Evolutionary conservation across 2,888 invertebrate genomes (phyloP).

Genomic region (Nomada ruficornis): DNA sequence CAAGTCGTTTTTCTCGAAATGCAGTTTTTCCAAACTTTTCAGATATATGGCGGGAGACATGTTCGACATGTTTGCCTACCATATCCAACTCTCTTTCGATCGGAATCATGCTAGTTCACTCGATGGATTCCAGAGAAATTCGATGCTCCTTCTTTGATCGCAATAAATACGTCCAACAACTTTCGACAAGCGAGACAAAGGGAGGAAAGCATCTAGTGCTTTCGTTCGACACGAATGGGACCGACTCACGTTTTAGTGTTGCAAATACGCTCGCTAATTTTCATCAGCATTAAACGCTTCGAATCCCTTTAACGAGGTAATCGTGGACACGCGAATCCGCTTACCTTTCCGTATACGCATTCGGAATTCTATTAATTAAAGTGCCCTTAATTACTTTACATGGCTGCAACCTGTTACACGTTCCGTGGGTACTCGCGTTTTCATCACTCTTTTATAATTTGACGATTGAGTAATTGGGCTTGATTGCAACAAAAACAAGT

Average conservation of each 20-base stretch:
- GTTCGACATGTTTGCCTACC: conserved; percentile 51
- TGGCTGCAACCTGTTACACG: conserved; percentile 51
- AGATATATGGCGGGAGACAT: conserved; percentile 25
- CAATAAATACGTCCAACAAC: conserved; percentile 23
- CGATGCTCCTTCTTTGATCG: neutral
- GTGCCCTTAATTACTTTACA: conserved; percentile 43
- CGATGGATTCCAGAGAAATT: conserved; percentile 27
- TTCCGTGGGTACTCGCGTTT: neutral
- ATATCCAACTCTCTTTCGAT: conserved; percentile 26
- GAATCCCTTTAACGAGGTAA: conserved; percentile 32
- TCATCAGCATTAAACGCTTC: conserved; percentile 22
- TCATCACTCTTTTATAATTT: conserved; percentile 36
- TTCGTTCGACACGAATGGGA: neutral
- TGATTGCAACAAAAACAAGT: conserved; percentile 7
- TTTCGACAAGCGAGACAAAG: neutral
- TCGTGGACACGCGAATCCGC: conserved; percentile 24
- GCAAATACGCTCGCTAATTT: conserved; percentile 25
- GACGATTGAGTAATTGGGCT: conserved; percentile 5
- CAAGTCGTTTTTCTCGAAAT: conserved; percentile 38
- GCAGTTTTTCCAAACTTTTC: conserved; percentile 34
- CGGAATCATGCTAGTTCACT: conserved; percentile 27
- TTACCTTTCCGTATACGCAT: conserved; percentile 12
- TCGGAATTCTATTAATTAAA: conserved; percentile 49
- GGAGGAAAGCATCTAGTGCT: neutral
- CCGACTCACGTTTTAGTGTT: neutral